These are phyloP conservation scores for Bothrops alternatus DNA, from an alignment of 2,797 vertebrate genomes.

Conservation along the genomic window DNA sequence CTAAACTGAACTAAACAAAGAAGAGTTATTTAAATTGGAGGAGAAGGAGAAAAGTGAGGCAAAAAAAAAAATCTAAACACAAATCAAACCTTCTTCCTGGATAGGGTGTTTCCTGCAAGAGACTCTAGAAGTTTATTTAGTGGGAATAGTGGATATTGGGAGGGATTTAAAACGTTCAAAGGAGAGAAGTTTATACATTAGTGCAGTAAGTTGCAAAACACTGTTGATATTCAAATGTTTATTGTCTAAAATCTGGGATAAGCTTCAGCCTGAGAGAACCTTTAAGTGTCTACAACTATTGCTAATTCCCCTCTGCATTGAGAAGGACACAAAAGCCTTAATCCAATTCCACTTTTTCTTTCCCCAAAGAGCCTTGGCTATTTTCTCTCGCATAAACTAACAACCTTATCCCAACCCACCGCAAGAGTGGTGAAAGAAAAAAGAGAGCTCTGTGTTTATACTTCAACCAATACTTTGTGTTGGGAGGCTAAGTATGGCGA, in stretches of 20 bases:
- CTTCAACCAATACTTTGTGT: constrained; percentile 92
- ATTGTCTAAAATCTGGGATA: constrained; percentile 99
- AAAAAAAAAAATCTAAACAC: constrained; percentile 27
- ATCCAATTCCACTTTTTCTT: constrained; percentile 99
- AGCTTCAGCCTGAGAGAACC: constrained; percentile 99
- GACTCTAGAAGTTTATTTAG: constrained; percentile 78
- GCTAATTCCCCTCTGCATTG: constrained; percentile 99
- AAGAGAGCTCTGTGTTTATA: constrained; percentile 91
- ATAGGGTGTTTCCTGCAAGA: constrained; percentile 66
- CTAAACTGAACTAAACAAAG: constrained; percentile 52
- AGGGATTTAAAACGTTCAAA: constrained; percentile 90
- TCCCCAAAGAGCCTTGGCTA: constrained; percentile 92
- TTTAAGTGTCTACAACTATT: constrained; percentile 99
- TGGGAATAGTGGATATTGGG: constrained; percentile 80
- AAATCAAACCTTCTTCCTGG: constrained; percentile 60
- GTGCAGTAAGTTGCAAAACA: constrained; percentile 99
- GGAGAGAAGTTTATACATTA: constrained; percentile 99
- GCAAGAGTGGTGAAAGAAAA: constrained; percentile 94
- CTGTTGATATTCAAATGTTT: constrained; percentile 99
- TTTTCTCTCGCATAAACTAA: constrained; percentile 99
- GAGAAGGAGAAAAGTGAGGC: background rate
- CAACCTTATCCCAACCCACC: constrained; percentile 96
- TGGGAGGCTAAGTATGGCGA: constrained; percentile 89
- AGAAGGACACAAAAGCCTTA: constrained; percentile 96
- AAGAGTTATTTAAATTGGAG: constrained; percentile 59